A percentile compares a stretch with the other conserved stretches of the same genome.
Evolutionary conservation across 2,113 vertebrate genomes (phyloP).

Genomic region (Ammodytes dubius): DNA sequence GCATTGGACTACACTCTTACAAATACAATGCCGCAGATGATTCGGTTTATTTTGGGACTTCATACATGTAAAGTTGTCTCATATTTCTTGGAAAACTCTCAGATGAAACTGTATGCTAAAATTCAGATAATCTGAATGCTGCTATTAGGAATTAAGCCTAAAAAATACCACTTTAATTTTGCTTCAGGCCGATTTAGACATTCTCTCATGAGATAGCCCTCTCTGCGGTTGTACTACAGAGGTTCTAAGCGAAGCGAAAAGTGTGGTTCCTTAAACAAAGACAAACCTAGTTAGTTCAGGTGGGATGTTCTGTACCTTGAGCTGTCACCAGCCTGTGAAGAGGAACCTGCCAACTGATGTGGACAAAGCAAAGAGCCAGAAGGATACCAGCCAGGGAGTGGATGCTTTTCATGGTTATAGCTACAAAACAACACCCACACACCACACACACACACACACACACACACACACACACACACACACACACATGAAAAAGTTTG

Average conservation of each 20-base stretch:
- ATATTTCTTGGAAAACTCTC: neutral
- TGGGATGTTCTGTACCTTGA: constrained; percentile 84
- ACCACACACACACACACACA: constrained; percentile 6
- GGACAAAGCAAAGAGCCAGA: constrained; percentile 87
- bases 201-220: neutral
- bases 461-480: constrained; percentile 26
- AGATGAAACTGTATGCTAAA: neutral
- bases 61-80: neutral
- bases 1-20: too few species aligned
- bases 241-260: neutral
- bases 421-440: constrained; percentile 41
- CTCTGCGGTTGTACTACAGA: neutral
- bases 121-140: neutral
- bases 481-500: neutral
- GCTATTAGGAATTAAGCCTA: neutral
- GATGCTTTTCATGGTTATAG: constrained; percentile 87
- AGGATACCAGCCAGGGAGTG: constrained; percentile 88
- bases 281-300: neutral
- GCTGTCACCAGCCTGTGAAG: constrained; percentile 87
- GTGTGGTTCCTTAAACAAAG: neutral
- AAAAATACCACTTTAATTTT: neutral
- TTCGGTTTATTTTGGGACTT: neutral
- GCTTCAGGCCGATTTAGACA: neutral
- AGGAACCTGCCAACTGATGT: constrained; percentile 90
- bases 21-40: neutral